Evolutionary conservation across 2,797 vertebrate species (phyloP).

Genomic region (Huso huso): DNA sequence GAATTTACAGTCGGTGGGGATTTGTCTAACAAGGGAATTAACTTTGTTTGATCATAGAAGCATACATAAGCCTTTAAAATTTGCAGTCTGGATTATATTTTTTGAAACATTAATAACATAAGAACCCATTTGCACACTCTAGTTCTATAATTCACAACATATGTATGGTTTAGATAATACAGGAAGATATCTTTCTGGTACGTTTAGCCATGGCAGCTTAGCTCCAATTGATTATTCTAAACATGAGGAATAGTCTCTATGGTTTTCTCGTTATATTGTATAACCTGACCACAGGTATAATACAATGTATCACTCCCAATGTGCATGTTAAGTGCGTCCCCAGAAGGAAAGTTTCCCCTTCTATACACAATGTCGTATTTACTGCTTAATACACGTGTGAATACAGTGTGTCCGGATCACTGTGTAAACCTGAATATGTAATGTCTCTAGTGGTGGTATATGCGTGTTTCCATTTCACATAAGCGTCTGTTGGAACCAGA

Average conservation of each 20-base stretch:
- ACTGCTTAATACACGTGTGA: not conserved
- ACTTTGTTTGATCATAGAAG: no score
- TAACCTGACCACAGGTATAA: not conserved
- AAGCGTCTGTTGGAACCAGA: slow-evolving; percentile 14
- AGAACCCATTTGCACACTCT: no score
- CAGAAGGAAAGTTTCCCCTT: not conserved
- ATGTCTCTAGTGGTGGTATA: slow-evolving; percentile 12
- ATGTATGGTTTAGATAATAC: no score
- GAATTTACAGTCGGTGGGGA: no score
- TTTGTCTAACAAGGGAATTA: no score
- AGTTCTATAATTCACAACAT: no score
- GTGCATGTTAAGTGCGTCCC: not conserved
- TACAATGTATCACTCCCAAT: not conserved
- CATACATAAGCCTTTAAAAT: no score
- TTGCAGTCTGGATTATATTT: no score
- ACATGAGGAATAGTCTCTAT: not conserved
- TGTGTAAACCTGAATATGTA: slow-evolving; percentile 8
- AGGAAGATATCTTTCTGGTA: no score
- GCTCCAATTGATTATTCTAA: no score
- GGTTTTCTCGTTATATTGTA: not conserved
- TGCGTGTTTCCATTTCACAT: slow-evolving; percentile 6
- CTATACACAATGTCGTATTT: not conserved
- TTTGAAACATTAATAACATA: no score
- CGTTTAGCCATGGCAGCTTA: no score
- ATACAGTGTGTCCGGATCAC: slow-evolving; percentile 8